Conservation (phyloP, 2,113 vertebrate genomes). For the Malaclemys terrapin region DNA sequence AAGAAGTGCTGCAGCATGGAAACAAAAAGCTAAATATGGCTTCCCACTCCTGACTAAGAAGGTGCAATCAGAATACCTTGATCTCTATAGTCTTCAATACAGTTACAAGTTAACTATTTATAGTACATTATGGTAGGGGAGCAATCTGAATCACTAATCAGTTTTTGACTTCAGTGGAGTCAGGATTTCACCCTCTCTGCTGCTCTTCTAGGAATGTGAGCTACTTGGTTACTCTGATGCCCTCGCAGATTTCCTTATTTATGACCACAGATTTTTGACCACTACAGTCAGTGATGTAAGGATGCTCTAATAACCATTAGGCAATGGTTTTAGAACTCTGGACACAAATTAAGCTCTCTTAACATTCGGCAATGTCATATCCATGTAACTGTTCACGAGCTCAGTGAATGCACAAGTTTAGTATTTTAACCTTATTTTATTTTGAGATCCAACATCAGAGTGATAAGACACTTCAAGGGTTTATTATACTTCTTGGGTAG, state of each 20-base stretch:
- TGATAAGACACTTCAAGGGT: conserved; percentile 20
- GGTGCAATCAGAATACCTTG: no score
- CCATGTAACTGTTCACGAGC: background rate
- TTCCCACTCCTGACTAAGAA: no score
- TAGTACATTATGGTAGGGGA: no score
- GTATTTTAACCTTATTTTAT: conserved; percentile 35
- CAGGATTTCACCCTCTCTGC: background rate
- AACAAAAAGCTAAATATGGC: background rate
- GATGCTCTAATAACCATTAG: background rate
- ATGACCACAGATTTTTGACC: background rate
- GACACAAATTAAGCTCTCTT: background rate
- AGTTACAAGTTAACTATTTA: no score
- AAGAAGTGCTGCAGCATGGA: background rate
- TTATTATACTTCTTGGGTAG: background rate
- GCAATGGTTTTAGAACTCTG: background rate
- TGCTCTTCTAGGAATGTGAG: background rate
- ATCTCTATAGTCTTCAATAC: no score
- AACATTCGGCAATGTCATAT: background rate
- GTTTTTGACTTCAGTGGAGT: no score
- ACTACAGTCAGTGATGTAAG: no score
- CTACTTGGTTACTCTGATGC: background rate
- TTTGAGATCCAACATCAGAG: background rate
- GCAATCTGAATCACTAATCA: no score
- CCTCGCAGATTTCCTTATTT: background rate
- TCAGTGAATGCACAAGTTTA: background rate